Conservation (phyloP, 1,140 invertebrate species). For the Portunus trituberculatus region DNA sequence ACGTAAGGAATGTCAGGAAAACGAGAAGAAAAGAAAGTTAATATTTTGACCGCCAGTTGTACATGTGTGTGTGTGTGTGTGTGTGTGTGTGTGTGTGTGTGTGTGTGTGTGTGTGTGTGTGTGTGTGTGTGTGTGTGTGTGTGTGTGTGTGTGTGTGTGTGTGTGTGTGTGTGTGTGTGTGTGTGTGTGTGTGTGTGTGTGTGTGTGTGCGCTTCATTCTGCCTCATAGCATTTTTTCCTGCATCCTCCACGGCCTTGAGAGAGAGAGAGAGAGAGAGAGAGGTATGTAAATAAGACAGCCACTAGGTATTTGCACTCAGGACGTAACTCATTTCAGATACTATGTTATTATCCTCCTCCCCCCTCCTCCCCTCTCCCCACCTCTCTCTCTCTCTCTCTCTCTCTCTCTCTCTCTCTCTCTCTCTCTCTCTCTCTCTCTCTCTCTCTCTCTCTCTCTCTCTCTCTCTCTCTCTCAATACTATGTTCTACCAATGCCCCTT, state of each 20-base stretch:
- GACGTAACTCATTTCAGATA: background rate
- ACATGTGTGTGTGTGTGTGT: background rate
- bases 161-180: background rate
- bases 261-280: background rate
- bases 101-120: slow-evolving; percentile 1
- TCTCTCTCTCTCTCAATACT: background rate
- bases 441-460: too few species aligned
- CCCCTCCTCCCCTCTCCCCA: background rate
- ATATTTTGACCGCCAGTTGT: background rate
- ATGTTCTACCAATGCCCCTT: background rate
- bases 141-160: background rate
- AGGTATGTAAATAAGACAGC: background rate
- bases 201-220: too few species aligned
- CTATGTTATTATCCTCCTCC: background rate
- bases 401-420: background rate
- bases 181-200: slow-evolving; percentile 16
- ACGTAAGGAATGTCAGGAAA: background rate
- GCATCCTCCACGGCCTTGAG: too few species aligned
- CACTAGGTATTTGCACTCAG: background rate
- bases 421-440: too few species aligned
- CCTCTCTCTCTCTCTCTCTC: background rate
- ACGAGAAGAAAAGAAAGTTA: background rate
- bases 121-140: background rate
- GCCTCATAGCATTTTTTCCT: too few species aligned
- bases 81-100: background rate